phyloP scores from a whole-genome alignment of 2,797 vertebrate genomes.

The Eulemur albifrons region DNA sequence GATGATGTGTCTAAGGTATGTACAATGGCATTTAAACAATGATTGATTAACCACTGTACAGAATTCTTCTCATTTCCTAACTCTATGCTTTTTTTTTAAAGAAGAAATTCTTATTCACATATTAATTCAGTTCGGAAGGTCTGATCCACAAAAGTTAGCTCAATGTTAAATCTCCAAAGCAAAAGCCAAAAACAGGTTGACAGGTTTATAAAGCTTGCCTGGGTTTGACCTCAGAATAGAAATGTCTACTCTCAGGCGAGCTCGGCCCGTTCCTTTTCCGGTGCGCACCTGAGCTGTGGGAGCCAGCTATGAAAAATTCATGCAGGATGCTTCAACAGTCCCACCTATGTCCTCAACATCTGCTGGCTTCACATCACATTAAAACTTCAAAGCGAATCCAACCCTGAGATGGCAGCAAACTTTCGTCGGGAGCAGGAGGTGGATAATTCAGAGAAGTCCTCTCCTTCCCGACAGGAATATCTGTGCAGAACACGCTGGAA shows the following conservation, averaged over 20 bases:
- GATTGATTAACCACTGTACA: neutral
- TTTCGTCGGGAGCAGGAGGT: conserved; percentile 49
- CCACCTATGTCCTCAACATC: conserved; percentile 72
- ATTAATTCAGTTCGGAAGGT: conserved; percentile 50
- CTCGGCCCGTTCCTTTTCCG: neutral
- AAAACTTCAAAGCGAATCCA: conserved; percentile 51
- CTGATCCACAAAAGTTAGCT: conserved; percentile 50
- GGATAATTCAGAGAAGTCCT: neutral
- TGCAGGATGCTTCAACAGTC: conserved; percentile 41
- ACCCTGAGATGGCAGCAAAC: neutral
- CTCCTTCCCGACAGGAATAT: conserved; percentile 8
- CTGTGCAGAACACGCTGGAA: neutral
- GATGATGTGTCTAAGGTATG: neutral
- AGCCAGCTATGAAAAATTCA: conserved; percentile 80
- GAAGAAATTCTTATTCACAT: neutral
- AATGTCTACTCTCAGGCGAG: conserved; percentile 52
- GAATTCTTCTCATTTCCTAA: conserved; percentile 1
- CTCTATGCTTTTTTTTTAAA: neutral
- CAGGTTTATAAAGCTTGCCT: conserved; percentile 58
- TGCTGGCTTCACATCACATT: conserved; percentile 62
- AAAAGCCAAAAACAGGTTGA: conserved; percentile 56
- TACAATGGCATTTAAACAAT: neutral
- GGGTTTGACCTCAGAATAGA: conserved; percentile 66
- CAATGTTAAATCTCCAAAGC: conserved; percentile 50
- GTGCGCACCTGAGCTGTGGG: conserved; percentile 56